Conservation (phyloP, 2,888 invertebrate species). For the Myathropa florea region DNA sequence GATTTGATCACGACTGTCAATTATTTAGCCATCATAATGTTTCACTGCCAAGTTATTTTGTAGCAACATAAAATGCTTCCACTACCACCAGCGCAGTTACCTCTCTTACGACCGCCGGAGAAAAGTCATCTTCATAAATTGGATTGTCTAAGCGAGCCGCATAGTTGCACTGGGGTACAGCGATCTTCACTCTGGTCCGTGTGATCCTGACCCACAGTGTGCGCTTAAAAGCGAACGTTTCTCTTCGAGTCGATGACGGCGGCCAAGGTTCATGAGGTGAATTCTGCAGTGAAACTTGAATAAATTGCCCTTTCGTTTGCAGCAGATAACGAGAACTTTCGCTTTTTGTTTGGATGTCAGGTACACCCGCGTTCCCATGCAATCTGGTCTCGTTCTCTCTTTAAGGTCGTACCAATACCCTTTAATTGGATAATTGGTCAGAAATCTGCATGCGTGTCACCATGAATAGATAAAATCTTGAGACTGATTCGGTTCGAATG, state of each 20-base stretch:
- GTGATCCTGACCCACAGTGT: conserved; percentile 56
- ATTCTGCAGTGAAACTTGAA: conserved; percentile 55
- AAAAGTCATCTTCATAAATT: conserved; percentile 70
- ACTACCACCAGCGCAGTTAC: conserved; percentile 25
- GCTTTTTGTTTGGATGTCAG: conserved; percentile 23
- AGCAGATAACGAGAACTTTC: conserved; percentile 32
- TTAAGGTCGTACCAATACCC: conserved; percentile 47
- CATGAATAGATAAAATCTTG: conserved; percentile 64
- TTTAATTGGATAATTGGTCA: conserved; percentile 64
- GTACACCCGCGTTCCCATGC: background rate
- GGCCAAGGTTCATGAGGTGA: conserved; percentile 52
- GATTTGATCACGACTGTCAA: conserved; percentile 68
- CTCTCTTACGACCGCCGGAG: conserved; percentile 23
- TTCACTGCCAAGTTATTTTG: conserved; percentile 7
- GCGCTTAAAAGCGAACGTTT: background rate
- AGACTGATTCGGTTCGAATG: conserved; percentile 64
- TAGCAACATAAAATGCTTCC: conserved; percentile 56
- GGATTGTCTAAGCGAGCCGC: conserved; percentile 34
- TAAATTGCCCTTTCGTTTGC: conserved; percentile 56
- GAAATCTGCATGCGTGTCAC: conserved; percentile 65
- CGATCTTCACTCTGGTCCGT: conserved; percentile 40
- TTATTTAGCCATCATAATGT: conserved; percentile 62
- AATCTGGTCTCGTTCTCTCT: conserved; percentile 3
- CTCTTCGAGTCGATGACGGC: conserved; percentile 36
- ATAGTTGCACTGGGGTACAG: conserved; percentile 50